A percentile compares a stretch with the other conserved stretches of the same genome.
Conservation (phyloP, 2,113 vertebrate species). For the Pundamilia nyererei region DNA sequence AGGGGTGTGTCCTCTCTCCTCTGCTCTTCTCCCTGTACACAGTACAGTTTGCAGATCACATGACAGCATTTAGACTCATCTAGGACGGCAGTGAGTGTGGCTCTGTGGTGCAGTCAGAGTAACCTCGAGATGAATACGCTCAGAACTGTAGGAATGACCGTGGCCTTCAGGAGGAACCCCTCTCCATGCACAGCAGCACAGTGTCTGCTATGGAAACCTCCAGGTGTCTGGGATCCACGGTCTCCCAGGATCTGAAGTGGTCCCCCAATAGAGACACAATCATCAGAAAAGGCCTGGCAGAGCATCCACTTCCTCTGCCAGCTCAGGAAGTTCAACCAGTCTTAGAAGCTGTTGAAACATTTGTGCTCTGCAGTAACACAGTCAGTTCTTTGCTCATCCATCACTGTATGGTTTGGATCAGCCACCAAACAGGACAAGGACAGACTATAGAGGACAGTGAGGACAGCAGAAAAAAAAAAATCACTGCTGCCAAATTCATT, state of each 20-base stretch:
- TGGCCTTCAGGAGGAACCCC: neutral
- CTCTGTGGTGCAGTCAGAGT: neutral
- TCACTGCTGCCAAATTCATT: neutral
- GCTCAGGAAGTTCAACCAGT: neutral
- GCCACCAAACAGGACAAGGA: neutral
- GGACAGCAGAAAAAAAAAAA: neutral
- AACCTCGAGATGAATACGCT: neutral
- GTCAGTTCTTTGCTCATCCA: neutral
- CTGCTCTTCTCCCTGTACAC: neutral
- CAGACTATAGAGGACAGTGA: neutral
- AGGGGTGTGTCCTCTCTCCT: neutral
- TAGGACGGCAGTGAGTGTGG: neutral
- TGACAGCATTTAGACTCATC: neutral
- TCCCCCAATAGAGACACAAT: neutral
- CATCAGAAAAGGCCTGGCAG: neutral
- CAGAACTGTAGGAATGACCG: neutral
- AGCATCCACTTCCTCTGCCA: neutral
- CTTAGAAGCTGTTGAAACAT: neutral
- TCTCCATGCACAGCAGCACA: neutral
- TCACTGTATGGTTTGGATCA: neutral
- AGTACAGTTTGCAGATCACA: neutral
- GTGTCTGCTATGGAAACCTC: neutral
- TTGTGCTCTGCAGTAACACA: neutral
- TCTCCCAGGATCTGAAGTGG: neutral
- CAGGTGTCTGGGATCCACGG: neutral